phyloP scores from a whole-genome alignment of 2,113 vertebrate genomes.

The Gambusia holbrooki region DNA sequence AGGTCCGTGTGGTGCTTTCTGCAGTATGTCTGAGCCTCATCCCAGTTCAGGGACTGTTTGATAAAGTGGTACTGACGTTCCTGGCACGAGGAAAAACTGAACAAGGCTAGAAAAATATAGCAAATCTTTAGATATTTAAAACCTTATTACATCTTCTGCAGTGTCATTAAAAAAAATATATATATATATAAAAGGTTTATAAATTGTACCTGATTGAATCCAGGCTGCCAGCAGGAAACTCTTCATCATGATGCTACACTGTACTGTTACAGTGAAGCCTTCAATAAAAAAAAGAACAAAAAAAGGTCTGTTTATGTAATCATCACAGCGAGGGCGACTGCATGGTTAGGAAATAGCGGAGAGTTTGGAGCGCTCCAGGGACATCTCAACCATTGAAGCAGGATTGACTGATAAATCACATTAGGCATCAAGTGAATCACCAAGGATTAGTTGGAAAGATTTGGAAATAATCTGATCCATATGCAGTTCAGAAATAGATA shows the following conservation, averaged over 20 bases:
- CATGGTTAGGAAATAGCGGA: neutral
- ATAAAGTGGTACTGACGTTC: slow-evolving; percentile 24
- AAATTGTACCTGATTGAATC: neutral
- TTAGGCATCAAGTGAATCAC: too few species aligned
- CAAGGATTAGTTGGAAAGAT: too few species aligned
- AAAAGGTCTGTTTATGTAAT: neutral
- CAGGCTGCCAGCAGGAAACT: neutral
- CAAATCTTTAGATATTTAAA: neutral
- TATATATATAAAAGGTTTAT: neutral
- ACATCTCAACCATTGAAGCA: neutral
- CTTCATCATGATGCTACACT: neutral
- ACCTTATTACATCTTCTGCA: neutral
- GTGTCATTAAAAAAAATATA: neutral
- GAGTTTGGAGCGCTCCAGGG: neutral
- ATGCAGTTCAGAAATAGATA: neutral
- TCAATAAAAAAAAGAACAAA: neutral
- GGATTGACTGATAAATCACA: too few species aligned
- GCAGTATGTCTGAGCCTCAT: slow-evolving; percentile 6
- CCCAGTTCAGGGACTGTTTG: neutral
- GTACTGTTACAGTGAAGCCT: neutral
- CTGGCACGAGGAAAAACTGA: neutral
- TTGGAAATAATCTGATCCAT: neutral
- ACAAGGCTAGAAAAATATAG: neutral
- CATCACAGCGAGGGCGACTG: neutral
- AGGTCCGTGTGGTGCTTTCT: neutral